Conservation (phyloP, 2,888 invertebrate genomes). For the Synanthedon andrenaeformis region DNA sequence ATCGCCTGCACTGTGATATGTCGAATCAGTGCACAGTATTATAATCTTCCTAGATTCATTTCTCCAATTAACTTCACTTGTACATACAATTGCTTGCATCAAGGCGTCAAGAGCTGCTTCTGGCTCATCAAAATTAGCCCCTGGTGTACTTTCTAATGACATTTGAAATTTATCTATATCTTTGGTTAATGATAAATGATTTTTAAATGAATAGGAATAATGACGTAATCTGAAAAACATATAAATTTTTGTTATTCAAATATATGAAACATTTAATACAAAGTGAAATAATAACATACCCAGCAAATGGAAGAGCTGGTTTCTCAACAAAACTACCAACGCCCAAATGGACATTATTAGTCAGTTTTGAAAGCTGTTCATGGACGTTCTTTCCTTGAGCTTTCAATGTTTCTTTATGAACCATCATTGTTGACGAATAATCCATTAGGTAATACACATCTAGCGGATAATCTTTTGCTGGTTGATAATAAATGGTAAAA, state of each 20-base stretch:
- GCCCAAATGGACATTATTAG: slow-evolving; percentile 76
- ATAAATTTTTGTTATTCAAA: background rate
- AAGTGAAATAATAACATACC: slow-evolving; percentile 21
- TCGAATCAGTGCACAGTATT: slow-evolving; percentile 83
- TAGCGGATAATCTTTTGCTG: slow-evolving; percentile 81
- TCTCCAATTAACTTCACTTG: slow-evolving; percentile 81
- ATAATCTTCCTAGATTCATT: slow-evolving; percentile 77
- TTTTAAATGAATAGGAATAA: slow-evolving; percentile 65
- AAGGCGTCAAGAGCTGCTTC: slow-evolving; percentile 90
- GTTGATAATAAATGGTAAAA: slow-evolving; percentile 64
- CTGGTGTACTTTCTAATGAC: slow-evolving; percentile 44
- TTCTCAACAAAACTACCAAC: slow-evolving; percentile 79
- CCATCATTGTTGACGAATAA: slow-evolving; percentile 78
- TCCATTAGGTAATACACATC: slow-evolving; percentile 90
- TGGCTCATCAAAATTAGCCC: slow-evolving; percentile 75
- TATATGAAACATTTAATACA: background rate
- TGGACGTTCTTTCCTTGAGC: slow-evolving; percentile 59
- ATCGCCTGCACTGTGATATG: slow-evolving; percentile 85
- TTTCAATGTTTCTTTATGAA: slow-evolving; percentile 65
- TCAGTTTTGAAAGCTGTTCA: slow-evolving; percentile 60
- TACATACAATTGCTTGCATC: slow-evolving; percentile 85
- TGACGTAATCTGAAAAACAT: slow-evolving; percentile 69
- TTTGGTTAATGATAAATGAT: slow-evolving; percentile 76
- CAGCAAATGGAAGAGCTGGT: slow-evolving; percentile 72
- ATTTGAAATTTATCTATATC: slow-evolving; percentile 56